phyloP scores from a whole-genome alignment of 2,797 vertebrate species.

The Acanthurus leucopareius region DNA sequence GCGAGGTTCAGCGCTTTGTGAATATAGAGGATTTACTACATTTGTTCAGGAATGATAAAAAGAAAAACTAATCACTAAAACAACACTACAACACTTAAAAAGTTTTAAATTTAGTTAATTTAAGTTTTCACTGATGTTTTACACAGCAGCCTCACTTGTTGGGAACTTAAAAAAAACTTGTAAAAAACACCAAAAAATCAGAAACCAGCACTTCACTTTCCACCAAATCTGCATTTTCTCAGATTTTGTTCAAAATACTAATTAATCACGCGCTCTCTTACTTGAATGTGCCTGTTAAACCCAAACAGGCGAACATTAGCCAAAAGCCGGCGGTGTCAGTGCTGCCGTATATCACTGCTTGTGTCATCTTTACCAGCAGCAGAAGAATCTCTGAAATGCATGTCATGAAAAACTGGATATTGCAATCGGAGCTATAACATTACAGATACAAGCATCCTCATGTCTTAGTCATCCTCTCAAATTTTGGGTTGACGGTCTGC shows the following conservation, averaged over 20 bases:
- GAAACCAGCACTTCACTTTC: not conserved
- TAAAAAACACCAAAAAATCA: not conserved
- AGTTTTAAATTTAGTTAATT: too few species aligned
- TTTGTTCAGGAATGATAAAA: too few species aligned
- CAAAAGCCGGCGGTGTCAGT: not conserved
- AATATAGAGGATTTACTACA: too few species aligned
- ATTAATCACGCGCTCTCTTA: not conserved
- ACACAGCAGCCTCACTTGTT: too few species aligned
- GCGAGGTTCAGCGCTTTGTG: too few species aligned
- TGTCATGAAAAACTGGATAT: constrained; percentile 52
- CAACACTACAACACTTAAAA: too few species aligned
- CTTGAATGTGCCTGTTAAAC: not conserved
- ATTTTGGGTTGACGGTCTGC: not conserved
- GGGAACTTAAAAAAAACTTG: too few species aligned
- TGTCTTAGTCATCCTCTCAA: constrained; percentile 4
- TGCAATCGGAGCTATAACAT: constrained; percentile 2
- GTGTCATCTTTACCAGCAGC: constrained; percentile 25
- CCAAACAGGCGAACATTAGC: not conserved
- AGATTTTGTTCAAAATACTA: not conserved
- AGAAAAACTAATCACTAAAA: too few species aligned
- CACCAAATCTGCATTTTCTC: too few species aligned
- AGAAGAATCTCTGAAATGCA: constrained; percentile 34
- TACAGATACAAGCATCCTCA: constrained; percentile 12
- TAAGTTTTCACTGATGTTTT: too few species aligned
- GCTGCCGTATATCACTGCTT: not conserved